Evolutionary conservation across 1,140 invertebrate genomes (phyloP), one percentile per base, ranked within the genome.

Genomic region (Atta texana): DNA sequence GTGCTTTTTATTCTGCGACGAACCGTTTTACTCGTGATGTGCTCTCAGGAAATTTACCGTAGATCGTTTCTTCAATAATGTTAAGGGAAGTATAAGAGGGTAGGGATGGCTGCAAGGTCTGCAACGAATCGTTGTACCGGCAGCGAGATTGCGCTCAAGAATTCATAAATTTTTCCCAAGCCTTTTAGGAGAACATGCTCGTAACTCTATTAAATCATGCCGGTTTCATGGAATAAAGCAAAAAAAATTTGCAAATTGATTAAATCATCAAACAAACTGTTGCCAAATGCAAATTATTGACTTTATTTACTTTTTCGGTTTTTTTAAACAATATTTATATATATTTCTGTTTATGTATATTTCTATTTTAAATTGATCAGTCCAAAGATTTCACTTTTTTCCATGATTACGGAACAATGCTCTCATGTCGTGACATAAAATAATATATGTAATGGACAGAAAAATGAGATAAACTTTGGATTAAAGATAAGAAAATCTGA

Each of bases 121-220:
- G 74, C 82, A 74, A 85, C 59, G 57, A 85, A 85, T 85, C 72
- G 76, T 78, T 24, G 64, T 64, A 31, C 18, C 24, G 5, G n/a
- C 53, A 39, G 21, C 49, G 49, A 28, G 53, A 59, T 21, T 59
- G 28, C 82, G 16, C 10, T 21, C n/a, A 64, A 53, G 39, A 78
- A 85, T 85, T 78, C 74, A 78, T 85, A 85, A 85, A 78, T 85
- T 85, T 53, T 44, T n/a, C n/a, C 49, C 7, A 64, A 28, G 10
- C 66, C 14, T 55, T 82, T 59, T 81, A 31, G 53, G 6, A 49
- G 24, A 49, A 21, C 24, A 28, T 39, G 12, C 53, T 59, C 66
- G 21, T 82, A 82, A 59, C 31, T 72, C 18, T 3, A 10, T 16
- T 24, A 24, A 44, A 74, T 74, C 59, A 61, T 34, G 10, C 39